Evolutionary conservation across 2,888 invertebrate species (phyloP).

Genomic region (Seladonia tumulorum): DNA sequence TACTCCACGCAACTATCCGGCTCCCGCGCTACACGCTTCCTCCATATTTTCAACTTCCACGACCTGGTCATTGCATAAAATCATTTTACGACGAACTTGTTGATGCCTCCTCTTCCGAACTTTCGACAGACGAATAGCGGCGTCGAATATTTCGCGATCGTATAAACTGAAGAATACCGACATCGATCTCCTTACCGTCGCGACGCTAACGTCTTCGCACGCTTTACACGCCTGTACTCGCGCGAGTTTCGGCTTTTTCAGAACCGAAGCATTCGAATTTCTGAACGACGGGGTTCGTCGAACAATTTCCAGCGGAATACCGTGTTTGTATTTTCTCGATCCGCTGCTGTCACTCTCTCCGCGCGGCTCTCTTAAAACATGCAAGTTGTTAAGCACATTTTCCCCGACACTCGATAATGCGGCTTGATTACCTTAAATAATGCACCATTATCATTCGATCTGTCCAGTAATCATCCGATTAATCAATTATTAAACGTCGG

Average conservation of each 20-base stretch:
- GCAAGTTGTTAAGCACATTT: constrained; percentile 56
- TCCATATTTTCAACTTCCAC: constrained; percentile 1
- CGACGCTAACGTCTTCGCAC: neutral
- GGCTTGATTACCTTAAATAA: constrained; percentile 72
- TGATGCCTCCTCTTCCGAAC: neutral
- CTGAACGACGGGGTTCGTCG: neutral
- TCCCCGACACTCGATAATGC: constrained; percentile 63
- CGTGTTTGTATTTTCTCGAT: neutral
- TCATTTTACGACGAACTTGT: constrained; percentile 6
- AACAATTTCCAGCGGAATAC: neutral
- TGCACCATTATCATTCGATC: constrained; percentile 74
- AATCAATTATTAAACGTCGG: constrained; percentile 74
- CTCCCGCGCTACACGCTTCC: neutral
- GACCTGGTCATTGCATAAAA: constrained; percentile 10
- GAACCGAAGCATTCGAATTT: neutral
- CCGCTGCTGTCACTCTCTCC: neutral
- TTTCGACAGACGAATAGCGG: neutral
- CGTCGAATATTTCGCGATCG: neutral
- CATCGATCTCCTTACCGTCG: neutral
- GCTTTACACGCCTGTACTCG: too few species aligned
- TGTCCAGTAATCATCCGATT: constrained; percentile 75
- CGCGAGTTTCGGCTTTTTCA: too few species aligned
- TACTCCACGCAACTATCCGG: neutral
- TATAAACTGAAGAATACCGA: neutral
- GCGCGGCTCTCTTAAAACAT: constrained; percentile 56